These are phyloP conservation scores for Mus musculus DNA, from an alignment of 2,113 vertebrate genomes.

Conservation along the genomic window GRCm39 chr15:91920001-91920500, in stretches of 20 bases:
- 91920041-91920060: neutral
- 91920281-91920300: neutral
- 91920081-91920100: neutral
- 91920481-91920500: constrained; percentile 7
- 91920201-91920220: no score
- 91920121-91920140: no score
- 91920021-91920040: neutral
- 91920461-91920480: constrained; percentile 38
- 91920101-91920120: neutral
- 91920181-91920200: neutral
- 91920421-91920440: constrained; percentile 14
- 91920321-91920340: constrained; percentile 26
- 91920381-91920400: constrained; percentile 53
- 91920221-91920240: neutral
- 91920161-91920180: neutral
- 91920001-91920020: neutral
- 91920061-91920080: neutral
- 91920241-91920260: neutral
- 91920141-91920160: neutral
- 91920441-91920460: constrained; percentile 1
- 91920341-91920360: constrained; percentile 24
- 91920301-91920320: neutral
- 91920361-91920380: constrained; percentile 18
- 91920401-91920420: constrained; percentile 2
- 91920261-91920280: constrained; percentile 7